Evolutionary conservation across 1,140 invertebrate genomes (phyloP).

Genomic region (Stratiolaelaps scimitus): DNA sequence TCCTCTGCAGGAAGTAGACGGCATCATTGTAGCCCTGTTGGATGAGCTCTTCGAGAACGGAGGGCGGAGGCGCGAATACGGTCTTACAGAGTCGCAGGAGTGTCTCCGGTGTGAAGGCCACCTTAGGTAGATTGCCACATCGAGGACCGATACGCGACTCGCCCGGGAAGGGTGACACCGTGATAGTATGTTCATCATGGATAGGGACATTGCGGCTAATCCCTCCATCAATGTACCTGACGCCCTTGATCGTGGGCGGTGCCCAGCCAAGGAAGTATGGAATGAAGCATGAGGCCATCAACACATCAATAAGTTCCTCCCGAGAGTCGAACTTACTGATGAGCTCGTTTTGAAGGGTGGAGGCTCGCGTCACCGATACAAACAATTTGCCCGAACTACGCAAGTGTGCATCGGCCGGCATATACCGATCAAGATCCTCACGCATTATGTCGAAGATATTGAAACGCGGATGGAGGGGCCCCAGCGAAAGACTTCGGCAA

Average conservation of each 20-base stretch:
- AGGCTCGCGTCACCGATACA: conserved; percentile 75
- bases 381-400: conserved; percentile 75
- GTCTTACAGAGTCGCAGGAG: conserved; percentile 3
- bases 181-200: conserved; percentile 85
- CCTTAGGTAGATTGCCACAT: conserved; percentile 15
- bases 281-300: conserved; percentile 57
- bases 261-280: conserved; percentile 88
- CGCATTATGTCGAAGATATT: conserved; percentile 74
- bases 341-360: conserved; percentile 86
- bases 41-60: conserved; percentile 81
- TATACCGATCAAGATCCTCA: conserved; percentile 63
- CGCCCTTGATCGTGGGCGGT: conserved; percentile 75
- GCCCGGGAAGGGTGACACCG: conserved; percentile 91
- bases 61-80: conserved; percentile 55
- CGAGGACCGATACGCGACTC: conserved; percentile 94
- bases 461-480: conserved; percentile 89
- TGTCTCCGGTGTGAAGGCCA: conserved; percentile 16
- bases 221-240: conserved; percentile 89
- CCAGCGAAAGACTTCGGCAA: conserved; percentile 67
- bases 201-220: conserved; percentile 89
- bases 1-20: conserved; percentile 74
- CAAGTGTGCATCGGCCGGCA: conserved; percentile 83
- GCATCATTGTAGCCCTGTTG: conserved; percentile 96
- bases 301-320: conserved; percentile 56
- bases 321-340: conserved; percentile 78